phyloP scores from a whole-genome alignment of 2,888 invertebrate genomes.

The Unio delphinus region DNA sequence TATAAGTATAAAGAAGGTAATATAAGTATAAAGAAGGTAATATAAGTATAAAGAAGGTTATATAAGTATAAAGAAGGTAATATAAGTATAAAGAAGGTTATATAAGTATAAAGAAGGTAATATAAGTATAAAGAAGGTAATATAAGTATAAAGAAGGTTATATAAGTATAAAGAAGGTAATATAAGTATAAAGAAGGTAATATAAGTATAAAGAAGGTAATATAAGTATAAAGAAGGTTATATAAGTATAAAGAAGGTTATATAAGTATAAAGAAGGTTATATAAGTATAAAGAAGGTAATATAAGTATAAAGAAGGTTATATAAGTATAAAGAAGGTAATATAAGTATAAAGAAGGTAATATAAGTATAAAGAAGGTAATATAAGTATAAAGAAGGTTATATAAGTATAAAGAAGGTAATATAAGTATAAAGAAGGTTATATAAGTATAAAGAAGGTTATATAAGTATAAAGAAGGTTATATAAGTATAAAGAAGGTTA shows the following conservation, averaged over 20 bases:
- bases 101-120: conserved; percentile 11
- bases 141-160: conserved; percentile 11
- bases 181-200: conserved; percentile 11
- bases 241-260: conserved; percentile 11
- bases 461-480: conserved; percentile 11
- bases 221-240: conserved; percentile 11
- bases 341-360: conserved; percentile 11
- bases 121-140: conserved; percentile 11
- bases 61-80: conserved; percentile 21
- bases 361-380: conserved; percentile 11
- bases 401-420: conserved; percentile 11
- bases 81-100: conserved; percentile 11
- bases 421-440: conserved; percentile 11
- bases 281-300: conserved; percentile 11
- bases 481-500: conserved; percentile 11
- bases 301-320: conserved; percentile 11
- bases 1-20: conserved; percentile 11
- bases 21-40: conserved; percentile 11
- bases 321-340: not conserved
- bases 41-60: not conserved
- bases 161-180: conserved; percentile 11
- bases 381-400: conserved; percentile 11
- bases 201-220: conserved; percentile 11
- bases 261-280: conserved; percentile 11
- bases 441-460: conserved; percentile 11